phyloP scores from a whole-genome alignment of 2,888 invertebrate species.

The Drosophila paracracens region DNA sequence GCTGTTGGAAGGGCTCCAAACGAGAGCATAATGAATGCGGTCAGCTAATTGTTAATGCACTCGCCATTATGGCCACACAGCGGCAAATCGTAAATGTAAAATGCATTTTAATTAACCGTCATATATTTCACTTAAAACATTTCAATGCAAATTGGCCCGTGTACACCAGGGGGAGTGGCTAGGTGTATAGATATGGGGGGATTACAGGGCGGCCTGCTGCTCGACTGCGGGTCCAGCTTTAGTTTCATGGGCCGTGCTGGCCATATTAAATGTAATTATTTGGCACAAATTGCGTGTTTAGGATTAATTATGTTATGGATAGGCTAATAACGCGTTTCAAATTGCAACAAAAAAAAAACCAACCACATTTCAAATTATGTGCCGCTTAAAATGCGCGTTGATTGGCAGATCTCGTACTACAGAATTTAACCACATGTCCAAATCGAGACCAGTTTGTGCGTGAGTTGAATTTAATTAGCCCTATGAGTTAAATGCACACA shows the following conservation, averaged over 20 bases:
- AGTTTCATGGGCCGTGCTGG: conserved; percentile 18
- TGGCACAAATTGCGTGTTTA: conserved; percentile 83
- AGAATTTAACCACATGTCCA: conserved; percentile 47
- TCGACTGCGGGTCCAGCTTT: conserved; percentile 22
- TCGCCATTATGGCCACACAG: conserved; percentile 65
- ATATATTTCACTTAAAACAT: conserved; percentile 78
- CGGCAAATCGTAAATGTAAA: conserved; percentile 72
- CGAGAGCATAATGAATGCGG: conserved; percentile 72
- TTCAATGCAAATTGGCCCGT: conserved; percentile 72
- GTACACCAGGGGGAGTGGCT: not conserved
- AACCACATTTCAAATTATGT: conserved; percentile 72
- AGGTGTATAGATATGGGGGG: not conserved
- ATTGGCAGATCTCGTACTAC: conserved; percentile 57
- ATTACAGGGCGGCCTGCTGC: conserved; percentile 9
- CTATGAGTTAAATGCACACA: conserved; percentile 13
- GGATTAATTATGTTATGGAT: conserved; percentile 82
- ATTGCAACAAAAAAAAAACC: conserved; percentile 65
- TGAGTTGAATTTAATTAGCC: conserved; percentile 55
- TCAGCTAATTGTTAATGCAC: conserved; percentile 80
- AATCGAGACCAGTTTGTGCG: conserved; percentile 50
- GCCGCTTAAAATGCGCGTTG: conserved; percentile 54
- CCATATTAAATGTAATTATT: conserved; percentile 79
- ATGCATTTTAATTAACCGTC: conserved; percentile 81
- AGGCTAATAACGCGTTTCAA: conserved; percentile 77
- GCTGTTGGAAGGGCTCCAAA: conserved; percentile 39